Evolutionary conservation across 1,140 invertebrate species (phyloP), one percentile per base, ranked within the genome.

Genomic region (Steinernema feltiae): DNA sequence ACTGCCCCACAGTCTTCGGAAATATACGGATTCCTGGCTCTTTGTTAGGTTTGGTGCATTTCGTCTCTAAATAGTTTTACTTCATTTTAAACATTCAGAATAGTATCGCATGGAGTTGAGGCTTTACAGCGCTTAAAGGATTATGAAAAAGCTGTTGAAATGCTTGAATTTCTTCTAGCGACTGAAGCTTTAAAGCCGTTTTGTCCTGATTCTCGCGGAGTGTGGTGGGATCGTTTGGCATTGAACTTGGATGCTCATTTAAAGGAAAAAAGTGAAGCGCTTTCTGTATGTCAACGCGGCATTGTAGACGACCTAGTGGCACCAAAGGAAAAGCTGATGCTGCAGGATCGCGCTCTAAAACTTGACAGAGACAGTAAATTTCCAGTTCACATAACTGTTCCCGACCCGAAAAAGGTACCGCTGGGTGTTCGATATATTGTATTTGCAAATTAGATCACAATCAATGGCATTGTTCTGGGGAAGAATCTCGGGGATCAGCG

Each of bases 161-260:
- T 15, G 53, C 53, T 63, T 3, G 53, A 63, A 27, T 63, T 63
- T 63, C 24, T 63, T 7, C 24, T 63, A 3, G 24, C 7, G 24
- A n/a, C 53, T 3, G 53, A 63, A 27, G 15, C 53, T 12, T 21
- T 63, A 3, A 12, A 27, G 3, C 12, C 24, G 15, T 63, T 63
- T 27, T 82, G 81, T 48, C 15, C 70, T 1, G 77, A 81, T 79
- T 76, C 48, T 1, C 79, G 82, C 31, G 82, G 82, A 17, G 24
- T 32, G 2, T 81, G 77, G 77, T 84, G 81, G 48, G 72, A 81
- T 24, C 72, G 82, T 27, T 75, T 84, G 17, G 74, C 80, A 1
- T 53, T 84, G 0, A 84, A 84, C 77, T 71, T 85, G 31, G 75
- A 82, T 41, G 70, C 63, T 24, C 83, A 84, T 74, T 31, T 84